phyloP scores from a whole-genome alignment of 1,140 invertebrate genomes.

The Doryteuthis pealeii region DNA sequence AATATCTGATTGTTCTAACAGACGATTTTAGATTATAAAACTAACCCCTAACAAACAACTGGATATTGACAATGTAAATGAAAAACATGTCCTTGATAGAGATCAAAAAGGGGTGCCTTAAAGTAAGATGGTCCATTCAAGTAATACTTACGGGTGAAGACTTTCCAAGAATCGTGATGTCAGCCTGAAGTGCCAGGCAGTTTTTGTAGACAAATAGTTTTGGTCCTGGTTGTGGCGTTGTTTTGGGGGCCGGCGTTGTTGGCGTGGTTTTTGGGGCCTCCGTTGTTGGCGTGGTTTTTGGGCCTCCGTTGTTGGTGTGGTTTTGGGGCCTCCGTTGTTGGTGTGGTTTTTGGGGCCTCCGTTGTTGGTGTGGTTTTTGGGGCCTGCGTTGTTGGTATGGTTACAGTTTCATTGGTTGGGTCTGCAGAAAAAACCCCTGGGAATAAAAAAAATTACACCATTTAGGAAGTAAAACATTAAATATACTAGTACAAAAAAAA shows the following conservation, averaged over 20 bases:
- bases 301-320: constrained; percentile 12
- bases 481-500: too few species aligned
- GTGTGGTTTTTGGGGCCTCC: neutral
- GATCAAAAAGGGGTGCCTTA: too few species aligned
- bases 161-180: neutral
- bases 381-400: neutral
- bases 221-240: neutral
- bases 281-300: neutral
- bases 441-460: neutral
- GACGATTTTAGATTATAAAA: too few species aligned
- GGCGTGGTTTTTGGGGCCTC: constrained; percentile 14
- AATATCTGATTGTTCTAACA: too few species aligned
- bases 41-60: too few species aligned
- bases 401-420: neutral
- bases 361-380: constrained; percentile 9
- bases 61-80: too few species aligned
- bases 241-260: neutral
- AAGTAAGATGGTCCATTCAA: too few species aligned
- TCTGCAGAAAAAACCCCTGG: neutral
- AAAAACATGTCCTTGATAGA: too few species aligned
- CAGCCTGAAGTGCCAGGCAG: neutral
- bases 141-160: neutral
- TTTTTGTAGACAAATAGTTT: neutral
- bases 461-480: too few species aligned
- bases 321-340: neutral